Percentiles rank a stretch among this genome's conserved stretches.
phyloP scores from a whole-genome alignment of 2,797 vertebrate species.

The Clarias laeviceps region DNA sequence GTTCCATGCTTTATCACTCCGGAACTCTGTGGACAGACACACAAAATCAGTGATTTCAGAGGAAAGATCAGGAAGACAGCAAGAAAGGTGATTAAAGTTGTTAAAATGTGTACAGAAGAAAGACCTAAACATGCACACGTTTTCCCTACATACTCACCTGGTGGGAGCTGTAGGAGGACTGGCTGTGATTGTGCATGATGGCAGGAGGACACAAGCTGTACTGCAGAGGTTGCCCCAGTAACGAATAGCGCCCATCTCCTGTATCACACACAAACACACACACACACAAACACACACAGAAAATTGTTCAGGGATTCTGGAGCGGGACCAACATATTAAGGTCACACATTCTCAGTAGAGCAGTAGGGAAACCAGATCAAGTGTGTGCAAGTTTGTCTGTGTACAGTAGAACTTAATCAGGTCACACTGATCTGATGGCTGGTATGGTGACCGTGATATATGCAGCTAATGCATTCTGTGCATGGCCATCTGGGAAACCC shows the following conservation, averaged over 20 bases:
- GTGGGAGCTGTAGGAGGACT: conserved; percentile 89
- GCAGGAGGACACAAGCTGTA: conserved; percentile 92
- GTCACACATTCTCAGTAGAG: conserved; percentile 2
- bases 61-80: background rate
- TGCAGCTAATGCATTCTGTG: background rate
- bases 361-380: conserved; percentile 1
- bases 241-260: conserved; percentile 92
- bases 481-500: background rate
- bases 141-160: conserved; percentile 76
- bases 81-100: background rate
- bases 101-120: too few relatives aligned
- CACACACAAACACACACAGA: conserved; percentile 15
- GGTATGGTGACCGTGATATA: conserved; percentile 17
- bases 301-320: conserved; percentile 15
- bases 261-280: conserved; percentile 38
- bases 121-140: background rate
- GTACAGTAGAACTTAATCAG: conserved; percentile 19
- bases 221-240: conserved; percentile 94
- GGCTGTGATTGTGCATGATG: conserved; percentile 90
- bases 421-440: background rate
- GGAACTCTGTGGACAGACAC: conserved; percentile 76
- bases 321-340: conserved; percentile 27
- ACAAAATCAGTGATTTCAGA: background rate
- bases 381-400: background rate
- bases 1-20: conserved; percentile 90